A percentile compares a stretch with the other conserved stretches of the same genome.
These are phyloP conservation scores for Ranitomeya imitator DNA, from an alignment of 2,113 vertebrate species.

Conservation along the genomic window DNA sequence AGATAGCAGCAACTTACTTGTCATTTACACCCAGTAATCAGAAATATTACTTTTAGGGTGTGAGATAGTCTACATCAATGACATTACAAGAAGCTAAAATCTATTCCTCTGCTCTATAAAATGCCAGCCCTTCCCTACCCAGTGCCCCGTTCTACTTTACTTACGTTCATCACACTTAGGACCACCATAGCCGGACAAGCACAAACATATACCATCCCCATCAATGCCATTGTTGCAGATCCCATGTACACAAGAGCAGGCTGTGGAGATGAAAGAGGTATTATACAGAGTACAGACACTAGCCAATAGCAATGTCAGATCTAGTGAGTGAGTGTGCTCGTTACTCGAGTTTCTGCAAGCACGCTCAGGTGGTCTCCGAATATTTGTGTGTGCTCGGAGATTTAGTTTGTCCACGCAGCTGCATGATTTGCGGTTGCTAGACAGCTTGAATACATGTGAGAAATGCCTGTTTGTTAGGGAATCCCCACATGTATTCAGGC, in stretches of 20 bases:
- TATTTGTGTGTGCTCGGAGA: too few relatives aligned
- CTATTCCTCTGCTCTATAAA: neutral
- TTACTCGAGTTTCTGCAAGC: too few relatives aligned
- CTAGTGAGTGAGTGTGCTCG: too few relatives aligned
- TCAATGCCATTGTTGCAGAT: slow-evolving; percentile 76
- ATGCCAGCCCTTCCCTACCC: neutral
- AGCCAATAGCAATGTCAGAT: neutral
- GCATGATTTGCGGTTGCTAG: too few relatives aligned
- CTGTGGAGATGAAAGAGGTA: slow-evolving; percentile 65
- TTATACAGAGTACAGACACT: neutral
- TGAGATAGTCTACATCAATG: neutral
- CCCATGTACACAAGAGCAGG: slow-evolving; percentile 86
- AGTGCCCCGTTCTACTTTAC: slow-evolving; percentile 54
- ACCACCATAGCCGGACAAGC: slow-evolving; percentile 85
- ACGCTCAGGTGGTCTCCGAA: too few relatives aligned
- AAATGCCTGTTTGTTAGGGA: too few relatives aligned
- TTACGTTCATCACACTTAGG: slow-evolving; percentile 81
- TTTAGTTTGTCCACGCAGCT: too few relatives aligned
- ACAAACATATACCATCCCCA: slow-evolving; percentile 81
- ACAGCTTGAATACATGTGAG: too few relatives aligned
- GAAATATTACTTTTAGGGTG: neutral
- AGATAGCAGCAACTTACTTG: neutral
- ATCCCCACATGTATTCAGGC: too few relatives aligned
- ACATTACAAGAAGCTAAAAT: neutral
- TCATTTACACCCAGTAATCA: neutral